Conservation (phyloP, 2,113 vertebrate species). For the Peromyscus maniculatus region DNA sequence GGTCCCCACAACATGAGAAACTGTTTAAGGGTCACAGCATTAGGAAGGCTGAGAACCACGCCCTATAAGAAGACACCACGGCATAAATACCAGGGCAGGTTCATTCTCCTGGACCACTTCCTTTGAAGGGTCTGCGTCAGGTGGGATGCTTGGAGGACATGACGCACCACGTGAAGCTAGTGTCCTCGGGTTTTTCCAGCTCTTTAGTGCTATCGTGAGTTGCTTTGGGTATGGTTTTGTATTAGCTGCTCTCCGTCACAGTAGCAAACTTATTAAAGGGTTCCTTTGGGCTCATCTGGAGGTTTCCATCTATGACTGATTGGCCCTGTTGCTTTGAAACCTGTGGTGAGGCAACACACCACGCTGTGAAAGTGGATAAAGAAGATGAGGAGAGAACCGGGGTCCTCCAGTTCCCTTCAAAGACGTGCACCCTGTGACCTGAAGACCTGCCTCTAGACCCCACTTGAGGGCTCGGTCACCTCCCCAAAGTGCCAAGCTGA, state of each 20-base stretch:
- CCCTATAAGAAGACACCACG: neutral
- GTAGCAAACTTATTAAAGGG: neutral
- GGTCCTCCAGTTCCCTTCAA: neutral
- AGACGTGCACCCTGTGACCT: neutral
- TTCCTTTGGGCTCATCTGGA: neutral
- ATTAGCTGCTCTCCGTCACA: neutral
- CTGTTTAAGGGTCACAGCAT: neutral
- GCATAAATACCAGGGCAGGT: too few species aligned
- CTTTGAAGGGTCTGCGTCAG: neutral
- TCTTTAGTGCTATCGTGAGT: neutral
- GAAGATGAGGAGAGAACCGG: neutral
- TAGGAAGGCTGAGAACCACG: neutral
- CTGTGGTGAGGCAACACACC: neutral
- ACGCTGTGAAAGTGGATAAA: neutral
- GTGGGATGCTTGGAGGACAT: neutral
- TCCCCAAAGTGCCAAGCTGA: neutral
- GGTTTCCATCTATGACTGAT: neutral
- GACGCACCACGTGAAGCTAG: neutral
- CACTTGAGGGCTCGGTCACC: neutral
- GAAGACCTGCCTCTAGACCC: neutral
- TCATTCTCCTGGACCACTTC: too few species aligned
- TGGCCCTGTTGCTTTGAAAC: neutral
- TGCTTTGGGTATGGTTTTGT: neutral
- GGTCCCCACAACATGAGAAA: neutral
- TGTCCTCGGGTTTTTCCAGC: neutral